Conservation (phyloP, 2,797 vertebrate genomes). For the Anas bernieri region DNA sequence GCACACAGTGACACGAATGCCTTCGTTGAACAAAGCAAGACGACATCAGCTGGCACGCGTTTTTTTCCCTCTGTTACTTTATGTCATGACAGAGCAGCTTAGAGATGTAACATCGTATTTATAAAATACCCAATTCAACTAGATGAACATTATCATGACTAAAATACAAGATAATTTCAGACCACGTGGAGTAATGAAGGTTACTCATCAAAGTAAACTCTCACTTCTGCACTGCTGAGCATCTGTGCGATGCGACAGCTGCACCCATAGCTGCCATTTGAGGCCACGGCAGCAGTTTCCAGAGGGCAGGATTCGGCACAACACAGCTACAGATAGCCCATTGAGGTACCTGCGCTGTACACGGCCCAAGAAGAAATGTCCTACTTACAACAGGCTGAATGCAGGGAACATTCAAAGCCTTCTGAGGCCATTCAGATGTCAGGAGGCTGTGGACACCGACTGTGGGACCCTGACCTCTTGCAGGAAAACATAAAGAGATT, state of each 20-base stretch:
- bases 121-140: background rate
- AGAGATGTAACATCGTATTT: background rate
- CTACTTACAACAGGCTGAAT: background rate
- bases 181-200: background rate
- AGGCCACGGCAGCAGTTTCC: fast-evolving
- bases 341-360: fast-evolving
- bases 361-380: background rate
- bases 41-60: fast-evolving
- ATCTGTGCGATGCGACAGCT: fast-evolving
- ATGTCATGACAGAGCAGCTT: background rate
- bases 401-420: background rate
- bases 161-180: background rate
- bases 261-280: background rate
- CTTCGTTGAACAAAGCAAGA: background rate
- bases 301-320: fast-evolving
- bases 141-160: fast-evolving
- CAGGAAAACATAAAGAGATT: background rate
- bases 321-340: fast-evolving
- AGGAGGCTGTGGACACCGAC: fast-evolving
- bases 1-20: background rate
- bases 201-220: background rate
- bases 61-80: background rate
- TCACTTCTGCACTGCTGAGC: background rate
- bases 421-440: background rate
- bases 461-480: fast-evolving